phyloP scores from a whole-genome alignment of 2,797 vertebrate species.

The Lacerta bilineata region DNA sequence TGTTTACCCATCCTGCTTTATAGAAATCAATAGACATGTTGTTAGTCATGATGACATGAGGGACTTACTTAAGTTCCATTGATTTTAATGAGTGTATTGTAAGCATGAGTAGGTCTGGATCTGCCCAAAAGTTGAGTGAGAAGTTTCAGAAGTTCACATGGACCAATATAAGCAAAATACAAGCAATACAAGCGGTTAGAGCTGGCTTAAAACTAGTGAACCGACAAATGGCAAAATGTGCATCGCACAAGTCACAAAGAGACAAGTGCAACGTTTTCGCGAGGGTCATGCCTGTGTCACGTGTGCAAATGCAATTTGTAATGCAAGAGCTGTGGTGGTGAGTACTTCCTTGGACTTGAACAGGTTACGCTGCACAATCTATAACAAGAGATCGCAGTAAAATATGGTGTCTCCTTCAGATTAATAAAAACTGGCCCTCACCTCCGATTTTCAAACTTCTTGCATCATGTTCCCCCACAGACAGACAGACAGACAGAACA shows the following conservation, averaged over 20 bases:
- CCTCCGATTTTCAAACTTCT: background rate
- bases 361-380: background rate
- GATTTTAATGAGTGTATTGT: no score
- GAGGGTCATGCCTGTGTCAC: no score
- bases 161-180: background rate
- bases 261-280: background rate
- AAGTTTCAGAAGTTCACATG: background rate
- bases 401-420: background rate
- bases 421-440: background rate
- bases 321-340: background rate
- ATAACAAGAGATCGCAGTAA: background rate
- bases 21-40: no score
- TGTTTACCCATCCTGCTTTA: background rate
- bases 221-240: background rate
- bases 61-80: no score
- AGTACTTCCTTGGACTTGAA: background rate
- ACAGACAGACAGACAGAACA: no score
- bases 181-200: no score
- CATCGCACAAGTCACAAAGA: background rate
- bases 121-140: no score
- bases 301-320: background rate
- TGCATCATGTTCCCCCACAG: background rate
- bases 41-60: no score
- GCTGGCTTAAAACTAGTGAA: background rate
- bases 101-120: no score